These are phyloP conservation scores for Tenthredo livida DNA, from an alignment of 2,888 invertebrate species.

Conservation along the genomic window DNA sequence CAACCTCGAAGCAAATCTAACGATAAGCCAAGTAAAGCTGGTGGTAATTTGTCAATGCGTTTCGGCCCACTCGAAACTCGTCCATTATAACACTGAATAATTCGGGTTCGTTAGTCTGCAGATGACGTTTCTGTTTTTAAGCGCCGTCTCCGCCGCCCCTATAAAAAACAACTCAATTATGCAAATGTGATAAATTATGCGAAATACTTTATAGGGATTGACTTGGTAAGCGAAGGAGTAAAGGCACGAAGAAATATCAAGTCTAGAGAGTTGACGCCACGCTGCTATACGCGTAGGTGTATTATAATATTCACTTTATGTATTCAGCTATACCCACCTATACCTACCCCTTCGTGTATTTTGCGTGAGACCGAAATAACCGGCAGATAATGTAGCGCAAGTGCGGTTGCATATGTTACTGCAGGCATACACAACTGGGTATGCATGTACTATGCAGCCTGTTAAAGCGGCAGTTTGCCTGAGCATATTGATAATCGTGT, in stretches of 20 bases:
- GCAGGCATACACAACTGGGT: not conserved
- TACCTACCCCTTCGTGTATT: not conserved
- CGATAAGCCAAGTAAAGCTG: constrained; percentile 22
- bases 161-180: constrained; percentile 61
- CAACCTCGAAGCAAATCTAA: not conserved
- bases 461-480: not conserved
- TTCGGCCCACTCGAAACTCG: constrained; percentile 35
- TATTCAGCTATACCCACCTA: too few relatives aligned
- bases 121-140: constrained; percentile 51
- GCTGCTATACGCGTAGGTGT: not conserved
- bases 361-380: constrained; percentile 38
- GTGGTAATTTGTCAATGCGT: constrained; percentile 42
- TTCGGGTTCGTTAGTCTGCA: constrained; percentile 47
- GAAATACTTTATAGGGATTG: constrained; percentile 50
- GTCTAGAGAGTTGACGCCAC: not conserved
- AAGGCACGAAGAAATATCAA: constrained; percentile 12
- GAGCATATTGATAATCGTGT: not conserved
- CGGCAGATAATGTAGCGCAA: constrained; percentile 9
- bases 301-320: constrained; percentile 9
- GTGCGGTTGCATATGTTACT: constrained; percentile 40
- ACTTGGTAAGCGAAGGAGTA: constrained; percentile 44
- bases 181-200: constrained; percentile 65
- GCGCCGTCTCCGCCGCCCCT: constrained; percentile 32
- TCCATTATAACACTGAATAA: constrained; percentile 52
- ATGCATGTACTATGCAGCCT: not conserved